Evolutionary conservation across 2,888 invertebrate species (phyloP).

Genomic region (Pilophorus perplexus): DNA sequence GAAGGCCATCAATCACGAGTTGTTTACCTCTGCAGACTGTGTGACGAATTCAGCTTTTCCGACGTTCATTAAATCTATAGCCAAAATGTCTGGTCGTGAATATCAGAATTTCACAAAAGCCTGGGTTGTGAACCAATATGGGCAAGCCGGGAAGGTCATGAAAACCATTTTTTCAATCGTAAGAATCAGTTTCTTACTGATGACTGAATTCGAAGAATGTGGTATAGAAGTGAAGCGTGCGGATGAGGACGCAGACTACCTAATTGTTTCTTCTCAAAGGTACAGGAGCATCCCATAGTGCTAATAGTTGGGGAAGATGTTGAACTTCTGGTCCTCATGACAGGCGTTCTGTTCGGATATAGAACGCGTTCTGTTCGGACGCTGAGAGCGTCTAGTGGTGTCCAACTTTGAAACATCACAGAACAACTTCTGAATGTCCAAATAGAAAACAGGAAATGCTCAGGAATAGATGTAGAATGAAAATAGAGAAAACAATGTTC

Average conservation of each 20-base stretch:
- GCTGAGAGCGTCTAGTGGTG: too few relatives aligned
- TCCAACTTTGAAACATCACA: too few relatives aligned
- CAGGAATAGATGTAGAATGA: too few relatives aligned
- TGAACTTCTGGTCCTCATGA: neutral
- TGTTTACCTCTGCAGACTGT: slow-evolving; percentile 1
- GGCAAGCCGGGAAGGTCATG: too few relatives aligned
- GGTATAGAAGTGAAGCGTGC: neutral
- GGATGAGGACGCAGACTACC: neutral
- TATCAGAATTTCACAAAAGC: neutral
- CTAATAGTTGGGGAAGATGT: neutral
- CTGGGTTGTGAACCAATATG: slow-evolving; percentile 11
- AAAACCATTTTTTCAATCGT: too few relatives aligned
- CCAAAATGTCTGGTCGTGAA: neutral
- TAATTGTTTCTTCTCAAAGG: neutral
- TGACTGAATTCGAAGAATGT: too few relatives aligned
- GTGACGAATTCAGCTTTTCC: neutral
- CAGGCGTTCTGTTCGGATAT: too few relatives aligned
- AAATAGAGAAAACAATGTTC: too few relatives aligned
- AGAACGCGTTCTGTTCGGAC: too few relatives aligned
- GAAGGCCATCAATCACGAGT: neutral
- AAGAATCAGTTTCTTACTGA: too few relatives aligned
- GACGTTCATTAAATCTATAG: neutral
- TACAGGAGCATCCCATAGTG: slow-evolving; percentile 1
- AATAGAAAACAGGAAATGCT: too few relatives aligned
- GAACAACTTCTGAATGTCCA: too few relatives aligned